phyloP scores from a whole-genome alignment of 37 sponge, comb jelly and placozoan species.

The Agelas oroides region DNA sequence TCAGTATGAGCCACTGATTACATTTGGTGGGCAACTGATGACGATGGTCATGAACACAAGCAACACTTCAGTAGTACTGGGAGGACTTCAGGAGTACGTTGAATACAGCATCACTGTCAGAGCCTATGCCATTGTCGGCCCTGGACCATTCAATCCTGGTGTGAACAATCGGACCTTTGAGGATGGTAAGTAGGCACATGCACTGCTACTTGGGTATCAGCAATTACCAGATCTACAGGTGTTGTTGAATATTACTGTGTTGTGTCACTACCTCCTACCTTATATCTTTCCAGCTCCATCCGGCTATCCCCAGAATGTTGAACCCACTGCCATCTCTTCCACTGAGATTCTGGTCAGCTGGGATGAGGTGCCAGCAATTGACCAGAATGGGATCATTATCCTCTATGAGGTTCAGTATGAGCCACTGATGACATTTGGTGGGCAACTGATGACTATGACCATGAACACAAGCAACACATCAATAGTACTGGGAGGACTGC shows the following conservation, averaged over 20 bases:
- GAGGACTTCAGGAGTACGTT: too few species aligned
- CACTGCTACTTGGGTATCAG: too few species aligned
- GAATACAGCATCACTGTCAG: too few species aligned
- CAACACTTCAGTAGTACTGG: too few species aligned
- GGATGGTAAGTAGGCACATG: too few species aligned
- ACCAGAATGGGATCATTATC: slow-evolving; percentile 14
- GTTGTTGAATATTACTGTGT: background rate
- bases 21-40: background rate
- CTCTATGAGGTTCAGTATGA: background rate
- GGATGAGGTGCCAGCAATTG: slow-evolving; percentile 11
- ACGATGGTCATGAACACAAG: too few species aligned
- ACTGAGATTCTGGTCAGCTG: slow-evolving; percentile 21
- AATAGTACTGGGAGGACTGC: background rate
- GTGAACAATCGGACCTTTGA: too few species aligned
- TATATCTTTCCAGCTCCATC: slow-evolving; percentile 10
- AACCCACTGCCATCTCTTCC: background rate
- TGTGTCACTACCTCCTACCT: too few species aligned
- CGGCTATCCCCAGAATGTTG: slow-evolving; percentile 9
- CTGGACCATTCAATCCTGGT: too few species aligned
- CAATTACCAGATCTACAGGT: background rate
- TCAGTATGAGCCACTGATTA: slow-evolving; percentile 12
- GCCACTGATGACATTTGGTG: too few species aligned
- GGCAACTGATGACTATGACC: background rate
- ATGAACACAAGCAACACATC: too few species aligned
- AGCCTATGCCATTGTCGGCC: too few species aligned